Base-by-base conservation (phyloP, 2,797 vertebrate species). In the Phylloscopus collybita region DNA sequence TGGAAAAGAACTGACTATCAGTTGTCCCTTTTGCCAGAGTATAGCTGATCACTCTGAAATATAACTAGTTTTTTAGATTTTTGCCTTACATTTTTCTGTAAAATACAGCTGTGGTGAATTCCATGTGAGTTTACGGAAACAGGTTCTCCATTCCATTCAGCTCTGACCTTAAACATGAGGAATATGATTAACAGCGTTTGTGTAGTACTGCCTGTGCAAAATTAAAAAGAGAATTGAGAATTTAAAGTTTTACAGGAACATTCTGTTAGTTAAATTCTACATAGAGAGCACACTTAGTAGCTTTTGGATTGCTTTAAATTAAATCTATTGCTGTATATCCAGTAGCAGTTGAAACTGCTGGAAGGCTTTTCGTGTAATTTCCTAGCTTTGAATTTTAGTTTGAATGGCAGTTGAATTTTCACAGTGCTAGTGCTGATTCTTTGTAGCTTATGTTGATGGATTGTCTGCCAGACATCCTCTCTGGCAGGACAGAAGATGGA, bases 351-450 rank as follows among this genome's bases (percentile, higher is more conserved):
- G 74, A 90, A 95, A 56, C 51, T 8, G 29, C 88, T 92, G 59
- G 70, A 92, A 94, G 73, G 76, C 62, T 94, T 92, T 90, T 90
- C n/a, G n/a, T 95, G 59, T 86, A 66, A 75, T 88, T 95, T 94
- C 40, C 53, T 65, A 27, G 64, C 67, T 94, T 94, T 92, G 80
- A 90, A 81, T 95, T 85, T 87, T 87, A 53, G 91, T 94, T 91
- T 93, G 84, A 92, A 82, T 87, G 81, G 45, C 80, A 94, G 91
- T 66, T 0, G 32, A 70, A 87, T 96, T 95, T 96, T 87, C 74
- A 86, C 53, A 67, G 67, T 7, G 13, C 40, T 73, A 13, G 32
- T 44, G 57, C 75, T 78, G 74, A 51, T 91, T 64, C 85, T 92
- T 42, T 83, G 79, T 91, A 67, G 69, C 85, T 82, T 59, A n/a